A percentile compares a stretch with the other conserved stretches of the same genome.
These are phyloP conservation scores for Cataglyphis rosenhaueri DNA, from an alignment of 2,888 invertebrate species.

Conservation along the genomic window DNA sequence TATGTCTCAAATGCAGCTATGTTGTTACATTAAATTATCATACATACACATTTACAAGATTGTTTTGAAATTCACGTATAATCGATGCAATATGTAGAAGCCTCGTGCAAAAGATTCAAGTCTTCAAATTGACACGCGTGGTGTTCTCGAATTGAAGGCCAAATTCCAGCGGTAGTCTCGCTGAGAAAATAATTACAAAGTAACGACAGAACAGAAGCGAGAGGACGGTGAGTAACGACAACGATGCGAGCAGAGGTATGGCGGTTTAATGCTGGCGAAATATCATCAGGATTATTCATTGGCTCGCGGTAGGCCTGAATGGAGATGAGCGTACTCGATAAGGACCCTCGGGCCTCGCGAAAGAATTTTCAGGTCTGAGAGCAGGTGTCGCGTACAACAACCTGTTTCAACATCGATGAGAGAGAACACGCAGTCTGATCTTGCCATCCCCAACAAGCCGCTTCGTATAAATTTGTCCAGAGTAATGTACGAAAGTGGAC, in stretches of 20 bases:
- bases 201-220: conserved; percentile 48
- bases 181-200: conserved; percentile 57
- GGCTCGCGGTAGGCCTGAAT: conserved; percentile 75
- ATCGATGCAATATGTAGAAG: not conserved
- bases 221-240: conserved; percentile 56
- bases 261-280: conserved; percentile 65
- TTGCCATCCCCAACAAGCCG: conserved; percentile 71
- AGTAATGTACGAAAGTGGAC: conserved; percentile 52
- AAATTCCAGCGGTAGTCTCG: conserved; percentile 51
- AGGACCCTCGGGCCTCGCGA: conserved; percentile 71
- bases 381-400: conserved; percentile 77
- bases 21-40: conserved; percentile 6
- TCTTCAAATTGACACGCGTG: conserved; percentile 17
- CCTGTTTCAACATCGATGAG: conserved; percentile 73
- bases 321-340: conserved; percentile 79
- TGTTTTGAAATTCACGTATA: not conserved
- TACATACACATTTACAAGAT: not conserved
- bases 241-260: conserved; percentile 47
- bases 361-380: conserved; percentile 76
- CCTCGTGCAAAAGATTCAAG: not conserved
- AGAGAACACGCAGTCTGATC: conserved; percentile 71
- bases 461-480: conserved; percentile 44
- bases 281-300: conserved; percentile 76
- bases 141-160: conserved; percentile 31
- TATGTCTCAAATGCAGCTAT: no score